phyloP scores from a whole-genome alignment of 2,113 vertebrate genomes.

The Calidris pugnax region DNA sequence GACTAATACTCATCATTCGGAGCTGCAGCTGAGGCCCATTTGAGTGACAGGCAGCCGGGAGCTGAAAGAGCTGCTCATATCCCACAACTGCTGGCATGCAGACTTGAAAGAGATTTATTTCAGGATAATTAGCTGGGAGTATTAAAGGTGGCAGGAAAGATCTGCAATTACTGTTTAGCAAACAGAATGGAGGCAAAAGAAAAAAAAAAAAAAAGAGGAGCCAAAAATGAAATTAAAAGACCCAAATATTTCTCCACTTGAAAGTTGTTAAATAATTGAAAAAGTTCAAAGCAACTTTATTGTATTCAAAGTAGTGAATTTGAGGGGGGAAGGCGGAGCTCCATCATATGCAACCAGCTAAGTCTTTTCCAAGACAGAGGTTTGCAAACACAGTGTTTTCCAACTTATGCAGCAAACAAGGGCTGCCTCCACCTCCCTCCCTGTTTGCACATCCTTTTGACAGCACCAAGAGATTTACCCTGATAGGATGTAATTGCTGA shows the following conservation, averaged over 20 bases:
- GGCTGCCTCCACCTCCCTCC: background rate
- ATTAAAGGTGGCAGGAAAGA: constrained; percentile 85
- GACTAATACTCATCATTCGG: constrained; percentile 93
- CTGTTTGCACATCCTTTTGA: background rate
- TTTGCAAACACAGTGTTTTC: background rate
- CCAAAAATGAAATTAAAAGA: constrained; percentile 65
- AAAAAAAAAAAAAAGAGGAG: background rate
- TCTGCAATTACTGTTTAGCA: constrained; percentile 85
- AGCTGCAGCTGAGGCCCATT: constrained; percentile 93
- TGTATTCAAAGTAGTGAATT: constrained; percentile 47
- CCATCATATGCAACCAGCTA: background rate
- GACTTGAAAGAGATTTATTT: constrained; percentile 90
- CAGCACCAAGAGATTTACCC: background rate
- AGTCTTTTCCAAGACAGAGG: background rate
- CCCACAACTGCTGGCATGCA: constrained; percentile 86
- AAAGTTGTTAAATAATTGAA: constrained; percentile 72
- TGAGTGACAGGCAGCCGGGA: constrained; percentile 90
- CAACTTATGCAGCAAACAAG: background rate
- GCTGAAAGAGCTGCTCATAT: constrained; percentile 81
- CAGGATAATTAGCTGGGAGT: constrained; percentile 88
- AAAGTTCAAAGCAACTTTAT: constrained; percentile 68
- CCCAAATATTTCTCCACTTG: constrained; percentile 67
- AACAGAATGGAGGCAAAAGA: constrained; percentile 74
- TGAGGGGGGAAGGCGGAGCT: background rate
- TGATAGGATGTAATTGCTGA: background rate